These are phyloP conservation scores for Samia ricini DNA, from an alignment of 1,140 invertebrate genomes.

Conservation along the genomic window DNA sequence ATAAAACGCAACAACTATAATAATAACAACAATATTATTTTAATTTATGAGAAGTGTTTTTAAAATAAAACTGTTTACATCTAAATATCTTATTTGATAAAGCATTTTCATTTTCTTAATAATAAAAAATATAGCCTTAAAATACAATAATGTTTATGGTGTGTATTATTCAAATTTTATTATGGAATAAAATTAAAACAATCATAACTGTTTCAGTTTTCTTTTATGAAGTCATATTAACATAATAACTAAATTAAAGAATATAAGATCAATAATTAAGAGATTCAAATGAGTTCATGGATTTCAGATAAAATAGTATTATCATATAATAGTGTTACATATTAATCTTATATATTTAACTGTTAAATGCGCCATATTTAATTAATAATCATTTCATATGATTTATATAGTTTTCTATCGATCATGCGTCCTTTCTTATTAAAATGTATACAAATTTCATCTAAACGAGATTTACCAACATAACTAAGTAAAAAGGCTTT, in stretches of 20 bases:
- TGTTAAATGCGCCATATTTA: too few species aligned
- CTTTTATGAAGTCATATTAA: background rate
- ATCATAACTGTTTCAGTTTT: background rate
- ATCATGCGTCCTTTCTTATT: too few species aligned
- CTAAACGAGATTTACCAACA: too few species aligned
- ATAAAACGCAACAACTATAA: constrained; percentile 70
- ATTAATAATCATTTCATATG: background rate
- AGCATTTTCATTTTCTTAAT: too few species aligned
- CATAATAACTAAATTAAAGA: background rate
- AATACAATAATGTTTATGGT: constrained; percentile 12
- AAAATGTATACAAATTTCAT: too few species aligned
- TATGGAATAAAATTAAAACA: background rate
- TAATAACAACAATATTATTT: constrained; percentile 9
- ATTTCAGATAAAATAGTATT: background rate
- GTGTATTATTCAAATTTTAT: constrained; percentile 5
- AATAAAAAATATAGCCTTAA: constrained; percentile 10
- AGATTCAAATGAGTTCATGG: background rate
- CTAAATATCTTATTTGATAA: background rate
- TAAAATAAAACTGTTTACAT: background rate
- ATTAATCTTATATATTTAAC: too few species aligned
- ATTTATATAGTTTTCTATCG: background rate
- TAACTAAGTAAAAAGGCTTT: too few species aligned
- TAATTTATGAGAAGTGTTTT: constrained; percentile 1
- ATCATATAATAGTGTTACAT: background rate
- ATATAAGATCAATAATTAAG: background rate